These are phyloP conservation scores for Erpobdella octoculata DNA, from an alignment of 2,888 invertebrate species.

Conservation along the genomic window DNA sequence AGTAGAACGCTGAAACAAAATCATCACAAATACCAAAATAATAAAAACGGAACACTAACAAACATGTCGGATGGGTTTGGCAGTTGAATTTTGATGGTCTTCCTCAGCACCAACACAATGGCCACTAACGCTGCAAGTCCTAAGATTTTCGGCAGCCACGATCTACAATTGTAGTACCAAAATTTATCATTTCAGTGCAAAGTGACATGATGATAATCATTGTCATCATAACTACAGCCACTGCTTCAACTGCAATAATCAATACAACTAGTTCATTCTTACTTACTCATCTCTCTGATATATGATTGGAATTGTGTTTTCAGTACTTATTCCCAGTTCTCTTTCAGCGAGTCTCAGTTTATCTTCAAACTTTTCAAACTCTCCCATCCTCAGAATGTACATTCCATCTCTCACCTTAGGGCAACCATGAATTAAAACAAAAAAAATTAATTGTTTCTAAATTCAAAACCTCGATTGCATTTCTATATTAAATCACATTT, in stretches of 20 bases:
- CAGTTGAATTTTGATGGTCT: slow-evolving; percentile 39
- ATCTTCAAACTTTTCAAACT: slow-evolving; percentile 68
- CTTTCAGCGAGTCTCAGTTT: slow-evolving; percentile 77
- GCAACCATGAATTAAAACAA: not conserved
- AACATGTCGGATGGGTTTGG: slow-evolving; percentile 68
- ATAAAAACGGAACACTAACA: slow-evolving; percentile 57
- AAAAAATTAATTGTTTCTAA: too few species aligned
- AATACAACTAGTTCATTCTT: not conserved
- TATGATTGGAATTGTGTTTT: slow-evolving; percentile 67
- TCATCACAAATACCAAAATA: not conserved
- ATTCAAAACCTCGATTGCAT: not conserved
- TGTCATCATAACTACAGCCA: not conserved
- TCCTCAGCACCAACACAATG: slow-evolving; percentile 37
- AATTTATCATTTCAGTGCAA: not conserved
- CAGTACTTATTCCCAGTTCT: slow-evolving; percentile 70
- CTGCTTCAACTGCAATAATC: not conserved
- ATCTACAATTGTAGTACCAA: slow-evolving; percentile 31
- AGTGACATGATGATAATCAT: not conserved
- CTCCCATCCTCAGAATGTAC: slow-evolving; percentile 30
- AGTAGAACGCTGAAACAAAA: too few species aligned
- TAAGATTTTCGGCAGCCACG: slow-evolving; percentile 39
- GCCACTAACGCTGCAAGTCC: slow-evolving; percentile 37
- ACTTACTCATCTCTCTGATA: slow-evolving; percentile 55
- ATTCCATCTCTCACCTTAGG: not conserved
- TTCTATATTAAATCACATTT: not conserved